These are phyloP conservation scores for Tachycineta bicolor DNA, from an alignment of 2,113 vertebrate genomes.

Conservation along the genomic window DNA sequence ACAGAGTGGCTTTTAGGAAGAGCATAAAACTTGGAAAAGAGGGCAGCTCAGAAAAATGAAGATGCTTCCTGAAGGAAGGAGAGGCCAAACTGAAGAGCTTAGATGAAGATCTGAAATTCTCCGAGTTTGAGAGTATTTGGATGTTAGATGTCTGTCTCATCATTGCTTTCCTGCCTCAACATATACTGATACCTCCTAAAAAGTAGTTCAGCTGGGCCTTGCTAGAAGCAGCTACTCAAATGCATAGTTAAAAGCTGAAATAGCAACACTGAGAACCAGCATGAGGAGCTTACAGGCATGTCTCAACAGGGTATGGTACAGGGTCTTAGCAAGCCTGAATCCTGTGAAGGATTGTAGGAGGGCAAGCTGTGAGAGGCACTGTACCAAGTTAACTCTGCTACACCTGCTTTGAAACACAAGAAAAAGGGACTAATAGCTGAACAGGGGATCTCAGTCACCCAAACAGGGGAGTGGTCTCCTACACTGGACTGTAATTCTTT, in stretches of 20 bases:
- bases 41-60: background rate
- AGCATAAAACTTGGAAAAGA: background rate
- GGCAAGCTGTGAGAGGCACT: constrained; percentile 4
- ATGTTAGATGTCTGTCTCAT: background rate
- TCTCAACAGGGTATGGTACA: background rate
- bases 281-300: background rate
- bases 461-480: background rate
- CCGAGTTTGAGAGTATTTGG: background rate
- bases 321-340: constrained; percentile 21
- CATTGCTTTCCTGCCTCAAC: background rate
- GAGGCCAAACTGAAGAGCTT: background rate
- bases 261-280: background rate
- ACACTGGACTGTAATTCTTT: background rate
- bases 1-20: background rate
- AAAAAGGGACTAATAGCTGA: background rate
- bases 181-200: background rate
- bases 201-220: background rate
- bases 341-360: background rate
- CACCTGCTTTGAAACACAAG: constrained; percentile 2
- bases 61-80: background rate
- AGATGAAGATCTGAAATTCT: background rate
- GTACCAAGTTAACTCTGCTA: constrained; percentile 4
- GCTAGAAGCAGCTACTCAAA: background rate
- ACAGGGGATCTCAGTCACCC: background rate
- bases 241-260: background rate